A percentile compares a stretch with the other conserved stretches of the same genome.
Evolutionary conservation across 2,113 vertebrate species (phyloP).

Genomic region (Noctilio leporinus): DNA sequence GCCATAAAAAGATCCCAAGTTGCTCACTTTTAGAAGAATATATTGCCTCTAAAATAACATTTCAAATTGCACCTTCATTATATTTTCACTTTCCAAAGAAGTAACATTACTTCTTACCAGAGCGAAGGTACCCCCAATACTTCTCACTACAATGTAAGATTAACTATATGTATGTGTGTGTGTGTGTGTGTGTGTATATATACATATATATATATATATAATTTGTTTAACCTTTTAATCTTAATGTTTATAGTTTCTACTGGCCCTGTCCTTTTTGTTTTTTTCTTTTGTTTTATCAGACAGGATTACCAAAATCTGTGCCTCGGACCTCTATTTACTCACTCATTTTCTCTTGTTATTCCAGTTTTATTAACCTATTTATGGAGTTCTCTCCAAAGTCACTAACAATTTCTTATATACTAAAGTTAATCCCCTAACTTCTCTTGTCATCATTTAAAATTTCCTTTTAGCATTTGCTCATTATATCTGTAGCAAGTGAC

Average conservation of each 20-base stretch:
- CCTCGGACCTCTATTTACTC: neutral
- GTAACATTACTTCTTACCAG: neutral
- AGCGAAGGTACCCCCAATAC: neutral
- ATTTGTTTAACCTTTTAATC: neutral
- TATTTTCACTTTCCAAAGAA: neutral
- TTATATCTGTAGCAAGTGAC: neutral
- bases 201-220: no score
- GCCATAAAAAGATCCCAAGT: neutral
- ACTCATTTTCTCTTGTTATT: neutral
- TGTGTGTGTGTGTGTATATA: no score
- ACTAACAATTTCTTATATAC: neutral
- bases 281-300: neutral
- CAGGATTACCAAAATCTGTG: neutral
- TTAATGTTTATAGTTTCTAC: neutral
- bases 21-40: neutral
- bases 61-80: neutral
- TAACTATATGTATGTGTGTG: no score
- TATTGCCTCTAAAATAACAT: neutral
- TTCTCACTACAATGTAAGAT: neutral
- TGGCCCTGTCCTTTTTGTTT: neutral
- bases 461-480: neutral
- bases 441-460: neutral
- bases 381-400: neutral
- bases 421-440: neutral
- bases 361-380: neutral